Base-by-base conservation (phyloP, 2,888 invertebrate genomes). In the Cephalotes varians region DNA sequence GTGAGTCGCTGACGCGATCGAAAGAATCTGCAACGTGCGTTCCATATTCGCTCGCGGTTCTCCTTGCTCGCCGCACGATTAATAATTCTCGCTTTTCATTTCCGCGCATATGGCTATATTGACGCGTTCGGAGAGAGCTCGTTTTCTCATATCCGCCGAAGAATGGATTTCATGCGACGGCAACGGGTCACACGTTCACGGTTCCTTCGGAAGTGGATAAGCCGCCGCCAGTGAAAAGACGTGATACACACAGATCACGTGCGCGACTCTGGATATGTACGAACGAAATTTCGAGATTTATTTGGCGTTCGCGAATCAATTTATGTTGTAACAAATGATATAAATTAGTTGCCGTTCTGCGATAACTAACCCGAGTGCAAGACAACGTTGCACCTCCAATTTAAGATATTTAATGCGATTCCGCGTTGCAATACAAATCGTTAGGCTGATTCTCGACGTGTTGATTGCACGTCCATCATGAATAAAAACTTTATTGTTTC, bases 161-260 rank as follows among this genome's bases (percentile, higher is more conserved):
- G 76, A 83, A 83, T 87, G 72, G 83, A 77, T 71, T 85, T 80
- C 28, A 12, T 64, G 76, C 44, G 79, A 79, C 81, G 71, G 72
- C 79, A 73, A 84, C 79, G 82, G 89, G 86, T 90, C 90, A 85
- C 90, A 85, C 85, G 90, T 84, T 90, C 84, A 25, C 77, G 81
- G 83, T 81, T 31, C 21, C 82, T 89, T 89, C 85, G 79, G 71
- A 88, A 83, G 82, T 84, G 62, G 82, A 86, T 90, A 90, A 89
- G 86, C 56, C 60, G 44, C 47, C 49, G 44, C 12, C 62, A 82
- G 65, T 71, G 84, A 84, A 71, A 82, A 83, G 83, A 76, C 71
- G 64, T 64, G 79, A 84, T 85, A 89, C 84, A 76, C n/a, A 86
- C 90, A 81, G 89, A 86, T 90, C 89, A 90, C 89, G 89, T 89